Evolutionary conservation across 2,888 invertebrate genomes (phyloP).

Genomic region (Lasioglossum marginatum): DNA sequence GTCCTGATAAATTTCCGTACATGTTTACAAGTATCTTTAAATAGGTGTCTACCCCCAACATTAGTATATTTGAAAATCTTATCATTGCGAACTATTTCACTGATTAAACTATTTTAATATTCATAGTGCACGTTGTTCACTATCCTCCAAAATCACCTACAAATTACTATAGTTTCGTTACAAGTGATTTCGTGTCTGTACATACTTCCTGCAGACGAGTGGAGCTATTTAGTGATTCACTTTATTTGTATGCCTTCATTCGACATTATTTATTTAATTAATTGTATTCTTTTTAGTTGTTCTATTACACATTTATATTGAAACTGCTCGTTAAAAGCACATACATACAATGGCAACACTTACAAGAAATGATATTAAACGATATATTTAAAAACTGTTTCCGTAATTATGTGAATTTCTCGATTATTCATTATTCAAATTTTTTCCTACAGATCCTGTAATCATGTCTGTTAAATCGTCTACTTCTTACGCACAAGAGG

Average conservation of each 20-base stretch:
- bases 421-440: slow-evolving; percentile 6
- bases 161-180: neutral
- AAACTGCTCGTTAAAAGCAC: neutral
- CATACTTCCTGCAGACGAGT: neutral
- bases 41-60: neutral
- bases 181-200: neutral
- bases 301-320: neutral
- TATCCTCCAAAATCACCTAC: neutral
- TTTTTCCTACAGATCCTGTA: slow-evolving; percentile 74
- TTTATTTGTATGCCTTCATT: neutral
- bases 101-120: neutral
- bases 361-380: neutral
- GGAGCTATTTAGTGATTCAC: neutral
- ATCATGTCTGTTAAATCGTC: slow-evolving; percentile 77
- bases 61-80: neutral
- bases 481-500: slow-evolving; percentile 78
- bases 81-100: neutral
- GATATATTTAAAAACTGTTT: neutral
- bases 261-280: neutral
- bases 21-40: neutral
- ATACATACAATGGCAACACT: neutral
- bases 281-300: neutral
- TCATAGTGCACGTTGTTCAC: neutral
- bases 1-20: neutral
- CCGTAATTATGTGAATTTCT: neutral